phyloP scores from a whole-genome alignment of 2,113 vertebrate genomes.

The Notarius lentiginosus region DNA sequence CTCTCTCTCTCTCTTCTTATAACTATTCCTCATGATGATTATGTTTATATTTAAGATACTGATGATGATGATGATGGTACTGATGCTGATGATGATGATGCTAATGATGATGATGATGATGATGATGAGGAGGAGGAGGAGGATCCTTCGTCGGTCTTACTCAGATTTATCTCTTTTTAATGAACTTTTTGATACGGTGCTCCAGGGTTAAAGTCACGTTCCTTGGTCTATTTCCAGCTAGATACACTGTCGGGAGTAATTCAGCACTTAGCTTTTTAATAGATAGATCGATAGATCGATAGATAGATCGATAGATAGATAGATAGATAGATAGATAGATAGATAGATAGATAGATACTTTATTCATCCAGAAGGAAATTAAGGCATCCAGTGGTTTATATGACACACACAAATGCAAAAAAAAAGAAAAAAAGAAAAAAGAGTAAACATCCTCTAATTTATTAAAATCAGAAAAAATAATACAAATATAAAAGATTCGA shows the following conservation, averaged over 20 bases:
- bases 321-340: no score
- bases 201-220: background rate
- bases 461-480: no score
- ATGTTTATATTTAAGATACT: background rate
- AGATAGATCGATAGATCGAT: no score
- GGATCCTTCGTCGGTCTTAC: background rate
- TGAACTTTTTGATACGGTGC: conserved; percentile 4
- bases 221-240: no score
- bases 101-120: background rate
- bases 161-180: background rate
- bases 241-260: background rate
- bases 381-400: no score
- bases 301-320: no score
- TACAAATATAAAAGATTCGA: background rate
- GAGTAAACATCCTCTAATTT: no score
- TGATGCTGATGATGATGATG: background rate
- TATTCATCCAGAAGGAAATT: no score
- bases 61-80: background rate
- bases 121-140: background rate
- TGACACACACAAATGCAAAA: no score
- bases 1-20: background rate
- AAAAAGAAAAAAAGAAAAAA: no score
- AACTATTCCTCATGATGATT: background rate
- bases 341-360: no score
- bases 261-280: background rate